Evolutionary conservation across 2,113 vertebrate genomes (phyloP).

Genomic region (Vanacampus margaritifer): DNA sequence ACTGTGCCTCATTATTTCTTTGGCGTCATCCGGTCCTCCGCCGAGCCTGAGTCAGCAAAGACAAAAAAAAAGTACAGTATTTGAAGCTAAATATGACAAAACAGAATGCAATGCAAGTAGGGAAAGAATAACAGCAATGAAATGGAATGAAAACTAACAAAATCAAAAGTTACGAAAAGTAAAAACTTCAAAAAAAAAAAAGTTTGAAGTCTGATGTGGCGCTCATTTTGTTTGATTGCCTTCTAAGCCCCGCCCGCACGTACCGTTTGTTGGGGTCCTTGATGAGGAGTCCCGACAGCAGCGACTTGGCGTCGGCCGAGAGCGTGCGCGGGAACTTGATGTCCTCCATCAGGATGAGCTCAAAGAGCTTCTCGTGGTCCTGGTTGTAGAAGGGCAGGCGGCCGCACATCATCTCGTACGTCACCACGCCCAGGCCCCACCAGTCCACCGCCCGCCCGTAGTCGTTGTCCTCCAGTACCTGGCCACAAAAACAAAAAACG

Average conservation of each 20-base stretch:
- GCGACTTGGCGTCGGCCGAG: conserved; percentile 92
- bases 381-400: conserved; percentile 97
- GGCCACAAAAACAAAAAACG: background rate
- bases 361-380: conserved; percentile 97
- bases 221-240: background rate
- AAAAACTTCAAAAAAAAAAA: too few species aligned
- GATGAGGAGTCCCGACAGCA: conserved; percentile 94
- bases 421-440: conserved; percentile 97
- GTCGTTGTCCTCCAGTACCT: conserved; percentile 97
- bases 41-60: conserved; percentile 78
- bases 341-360: conserved; percentile 97
- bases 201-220: too few species aligned
- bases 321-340: conserved; percentile 97
- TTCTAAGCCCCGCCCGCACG: background rate
- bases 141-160: too few species aligned
- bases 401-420: conserved; percentile 99
- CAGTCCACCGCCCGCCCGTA: conserved; percentile 96
- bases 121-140: too few species aligned
- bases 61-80: background rate
- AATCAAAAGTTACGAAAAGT: too few species aligned
- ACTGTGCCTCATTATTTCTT: conserved; percentile 97
- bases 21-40: conserved; percentile 93
- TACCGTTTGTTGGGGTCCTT: conserved; percentile 98
- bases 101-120: too few species aligned
- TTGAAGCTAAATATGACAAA: background rate